phyloP scores from a whole-genome alignment of 2,888 invertebrate genomes.

The Drosophila acutilabella region DNA sequence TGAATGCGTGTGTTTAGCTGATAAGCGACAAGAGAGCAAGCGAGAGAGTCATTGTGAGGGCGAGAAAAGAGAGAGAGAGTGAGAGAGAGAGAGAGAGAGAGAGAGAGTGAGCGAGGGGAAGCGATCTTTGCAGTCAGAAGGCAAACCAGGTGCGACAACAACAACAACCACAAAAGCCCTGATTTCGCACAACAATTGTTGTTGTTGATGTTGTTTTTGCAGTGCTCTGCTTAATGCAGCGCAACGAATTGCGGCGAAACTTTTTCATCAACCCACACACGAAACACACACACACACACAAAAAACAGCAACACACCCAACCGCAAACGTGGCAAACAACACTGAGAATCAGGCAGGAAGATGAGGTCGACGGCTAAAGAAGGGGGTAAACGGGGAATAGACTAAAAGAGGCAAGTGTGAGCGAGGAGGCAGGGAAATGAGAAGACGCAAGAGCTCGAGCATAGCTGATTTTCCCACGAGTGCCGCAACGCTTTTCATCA shows the following conservation, averaged over 20 bases:
- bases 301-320: constrained; percentile 53
- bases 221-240: constrained; percentile 70
- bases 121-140: constrained; percentile 35
- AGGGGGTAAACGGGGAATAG: neutral
- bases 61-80: neutral
- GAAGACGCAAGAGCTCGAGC: constrained; percentile 11
- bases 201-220: constrained; percentile 38
- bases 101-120: neutral
- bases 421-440: neutral
- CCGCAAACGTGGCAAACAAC: constrained; percentile 49
- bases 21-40: constrained; percentile 5
- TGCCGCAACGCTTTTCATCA: constrained; percentile 66
- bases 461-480: constrained; percentile 62
- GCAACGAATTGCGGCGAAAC: constrained; percentile 74
- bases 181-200: constrained; percentile 40
- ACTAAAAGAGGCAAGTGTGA: neutral
- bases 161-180: constrained; percentile 26
- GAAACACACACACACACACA: constrained; percentile 27
- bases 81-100: constrained; percentile 14
- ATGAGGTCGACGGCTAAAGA: neutral
- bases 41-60: neutral
- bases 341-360: neutral
- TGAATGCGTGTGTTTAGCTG: constrained; percentile 1
- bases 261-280: constrained; percentile 71
- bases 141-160: constrained; percentile 44